Percentiles rank a stretch among this genome's conserved stretches.
Conservation (phyloP, 2,888 invertebrate species). For the Allophyes oxyacanthae region DNA sequence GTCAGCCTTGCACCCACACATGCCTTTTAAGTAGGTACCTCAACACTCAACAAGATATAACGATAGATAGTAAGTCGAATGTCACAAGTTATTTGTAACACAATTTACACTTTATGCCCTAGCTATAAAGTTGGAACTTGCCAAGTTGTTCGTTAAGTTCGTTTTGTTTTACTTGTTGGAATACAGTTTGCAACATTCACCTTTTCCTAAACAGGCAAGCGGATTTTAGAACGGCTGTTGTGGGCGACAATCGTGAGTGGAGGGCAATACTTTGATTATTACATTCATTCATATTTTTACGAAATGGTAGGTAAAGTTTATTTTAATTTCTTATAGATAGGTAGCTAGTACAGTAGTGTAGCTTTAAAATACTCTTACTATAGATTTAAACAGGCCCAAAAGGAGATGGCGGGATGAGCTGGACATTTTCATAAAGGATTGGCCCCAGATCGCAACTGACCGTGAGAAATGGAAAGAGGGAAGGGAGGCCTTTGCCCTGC, state of each 20-base stretch:
- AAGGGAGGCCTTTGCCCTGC: too few relatives aligned
- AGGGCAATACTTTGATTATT: conserved; percentile 68
- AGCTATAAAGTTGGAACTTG: conserved; percentile 34
- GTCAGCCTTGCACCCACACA: conserved; percentile 89
- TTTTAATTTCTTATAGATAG: too few relatives aligned
- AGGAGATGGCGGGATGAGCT: too few relatives aligned
- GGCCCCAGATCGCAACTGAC: too few relatives aligned
- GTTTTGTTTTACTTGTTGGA: conserved; percentile 58
- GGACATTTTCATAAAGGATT: too few relatives aligned
- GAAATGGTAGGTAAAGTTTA: conserved; percentile 1
- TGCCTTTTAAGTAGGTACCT: conserved; percentile 81
- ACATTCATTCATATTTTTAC: conserved; percentile 42
- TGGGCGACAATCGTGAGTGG: conserved; percentile 75
- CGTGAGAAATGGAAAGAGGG: too few relatives aligned
- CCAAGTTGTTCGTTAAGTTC: conserved; percentile 14
- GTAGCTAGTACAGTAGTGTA: too few relatives aligned
- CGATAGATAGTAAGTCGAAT: conserved; percentile 53
- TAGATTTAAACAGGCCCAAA: too few relatives aligned
- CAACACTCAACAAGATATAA: conserved; percentile 75
- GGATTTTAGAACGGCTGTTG: conserved; percentile 85
- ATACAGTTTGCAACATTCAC: conserved; percentile 86
- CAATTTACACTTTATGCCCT: conserved; percentile 53
- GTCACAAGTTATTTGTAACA: conserved; percentile 33
- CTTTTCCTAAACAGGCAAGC: conserved; percentile 88
- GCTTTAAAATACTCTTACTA: too few relatives aligned